Percentiles rank a stretch among this genome's conserved stretches.
phyloP scores from a whole-genome alignment of 2,797 vertebrate species.

The Falco novaeseelandiae region DNA sequence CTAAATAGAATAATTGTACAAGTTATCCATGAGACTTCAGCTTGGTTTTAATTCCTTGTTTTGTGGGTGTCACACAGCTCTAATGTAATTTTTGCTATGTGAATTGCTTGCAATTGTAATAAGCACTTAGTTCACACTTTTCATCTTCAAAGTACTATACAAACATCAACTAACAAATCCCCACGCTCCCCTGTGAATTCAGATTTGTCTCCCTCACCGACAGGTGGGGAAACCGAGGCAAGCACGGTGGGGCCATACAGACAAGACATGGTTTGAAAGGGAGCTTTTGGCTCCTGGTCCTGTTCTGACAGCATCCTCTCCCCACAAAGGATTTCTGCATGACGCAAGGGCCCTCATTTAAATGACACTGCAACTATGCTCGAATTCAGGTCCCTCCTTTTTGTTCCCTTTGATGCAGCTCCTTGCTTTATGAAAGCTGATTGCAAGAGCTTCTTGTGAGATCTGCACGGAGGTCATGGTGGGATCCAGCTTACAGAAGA shows the following conservation, averaged over 20 bases:
- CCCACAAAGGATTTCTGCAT: neutral
- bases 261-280: neutral
- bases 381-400: neutral
- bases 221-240: neutral
- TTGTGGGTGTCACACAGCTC: neutral
- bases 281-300: neutral
- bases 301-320: neutral
- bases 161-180: neutral
- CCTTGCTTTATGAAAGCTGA: neutral
- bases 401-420: neutral
- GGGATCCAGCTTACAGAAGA: neutral
- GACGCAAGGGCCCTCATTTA: neutral
- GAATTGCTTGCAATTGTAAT: neutral
- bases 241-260: neutral
- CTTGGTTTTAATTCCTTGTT: neutral
- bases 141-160: neutral
- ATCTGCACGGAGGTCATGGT: neutral
- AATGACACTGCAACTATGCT: neutral
- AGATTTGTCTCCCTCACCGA: neutral
- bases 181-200: neutral
- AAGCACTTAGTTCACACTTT: neutral
- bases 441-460: neutral
- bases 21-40: neutral
- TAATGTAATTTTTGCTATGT: neutral
- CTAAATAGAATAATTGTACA: neutral